Percentiles rank a stretch among this genome's conserved stretches.
Evolutionary conservation across 2,888 invertebrate genomes (phyloP).

Genomic region (Kuschelorhynchus macadamiae): DNA sequence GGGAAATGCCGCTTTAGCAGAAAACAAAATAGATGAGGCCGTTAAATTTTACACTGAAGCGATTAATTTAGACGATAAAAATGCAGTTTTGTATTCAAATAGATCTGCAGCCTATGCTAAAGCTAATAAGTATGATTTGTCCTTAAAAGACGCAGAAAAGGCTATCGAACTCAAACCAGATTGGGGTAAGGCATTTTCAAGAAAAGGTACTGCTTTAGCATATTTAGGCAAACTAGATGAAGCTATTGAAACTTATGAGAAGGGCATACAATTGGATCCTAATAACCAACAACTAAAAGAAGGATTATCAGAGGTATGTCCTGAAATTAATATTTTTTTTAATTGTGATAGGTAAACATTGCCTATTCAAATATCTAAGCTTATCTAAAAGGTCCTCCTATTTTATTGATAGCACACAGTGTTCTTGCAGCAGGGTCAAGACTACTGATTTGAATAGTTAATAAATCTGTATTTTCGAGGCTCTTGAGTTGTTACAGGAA

Average conservation of each 20-base stretch:
- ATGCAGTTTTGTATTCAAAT: conserved; percentile 93
- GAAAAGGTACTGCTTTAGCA: conserved; percentile 89
- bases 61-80: conserved; percentile 82
- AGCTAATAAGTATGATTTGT: conserved; percentile 79
- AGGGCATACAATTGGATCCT: conserved; percentile 81
- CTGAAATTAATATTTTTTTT: no score
- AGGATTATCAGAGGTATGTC: conserved; percentile 76
- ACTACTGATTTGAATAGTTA: no score
- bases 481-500: no score
- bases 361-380: no score
- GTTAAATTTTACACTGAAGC: conserved; percentile 86
- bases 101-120: conserved; percentile 93
- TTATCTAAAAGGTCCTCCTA: no score
- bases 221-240: conserved; percentile 82
- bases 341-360: no score
- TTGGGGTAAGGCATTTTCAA: conserved; percentile 91
- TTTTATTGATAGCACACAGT: no score
- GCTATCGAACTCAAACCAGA: conserved; percentile 85
- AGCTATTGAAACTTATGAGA: conserved; percentile 83
- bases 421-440: no score
- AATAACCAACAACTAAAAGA: conserved; percentile 79
- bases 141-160: conserved; percentile 88
- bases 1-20: conserved; percentile 87
- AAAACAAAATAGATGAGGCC: conserved; percentile 84
- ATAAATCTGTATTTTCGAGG: no score